Percentiles rank a stretch among this genome's conserved stretches.
Evolutionary conservation across 1,140 invertebrate genomes (phyloP).

Genomic region (Hylaeus volcanicus): DNA sequence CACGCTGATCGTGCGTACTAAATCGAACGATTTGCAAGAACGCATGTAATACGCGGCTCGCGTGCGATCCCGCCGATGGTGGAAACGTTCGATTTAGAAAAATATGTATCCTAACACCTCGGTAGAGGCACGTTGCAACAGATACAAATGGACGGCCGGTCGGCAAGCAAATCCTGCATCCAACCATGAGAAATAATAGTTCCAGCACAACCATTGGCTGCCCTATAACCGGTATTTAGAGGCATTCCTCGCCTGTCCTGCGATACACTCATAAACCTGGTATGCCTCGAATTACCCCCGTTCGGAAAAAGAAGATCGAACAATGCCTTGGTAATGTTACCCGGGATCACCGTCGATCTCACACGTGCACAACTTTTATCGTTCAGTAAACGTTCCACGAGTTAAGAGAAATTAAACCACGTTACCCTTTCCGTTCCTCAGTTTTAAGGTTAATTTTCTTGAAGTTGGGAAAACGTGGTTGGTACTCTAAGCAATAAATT

Average conservation of each 20-base stretch:
- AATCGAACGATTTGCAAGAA: constrained; percentile 32
- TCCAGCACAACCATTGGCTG: constrained; percentile 21
- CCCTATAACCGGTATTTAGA: constrained; percentile 59
- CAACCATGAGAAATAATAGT: constrained; percentile 30
- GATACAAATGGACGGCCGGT: constrained; percentile 38
- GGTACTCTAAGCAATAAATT: too few relatives aligned
- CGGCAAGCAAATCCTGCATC: constrained; percentile 40
- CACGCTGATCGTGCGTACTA: constrained; percentile 18
- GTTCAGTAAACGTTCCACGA: constrained; percentile 11
- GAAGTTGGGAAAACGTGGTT: too few relatives aligned
- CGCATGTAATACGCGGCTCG: constrained; percentile 36
- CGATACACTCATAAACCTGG: constrained; percentile 57
- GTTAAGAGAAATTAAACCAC: constrained; percentile 16
- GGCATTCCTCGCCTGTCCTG: constrained; percentile 51
- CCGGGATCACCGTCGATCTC: not conserved
- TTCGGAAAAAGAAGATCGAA: constrained; percentile 37
- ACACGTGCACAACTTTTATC: constrained; percentile 46
- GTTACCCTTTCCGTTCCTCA: too few relatives aligned
- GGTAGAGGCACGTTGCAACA: constrained; percentile 12
- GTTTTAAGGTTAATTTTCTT: too few relatives aligned
- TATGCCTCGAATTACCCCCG: constrained; percentile 56
- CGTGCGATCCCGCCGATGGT: constrained; percentile 30
- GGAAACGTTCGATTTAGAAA: constrained; percentile 8
- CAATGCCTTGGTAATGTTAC: constrained; percentile 50
- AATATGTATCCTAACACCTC: constrained; percentile 29